Evolutionary conservation across 2,113 vertebrate genomes (phyloP).

Genomic region (Ifrita kowaldi): DNA sequence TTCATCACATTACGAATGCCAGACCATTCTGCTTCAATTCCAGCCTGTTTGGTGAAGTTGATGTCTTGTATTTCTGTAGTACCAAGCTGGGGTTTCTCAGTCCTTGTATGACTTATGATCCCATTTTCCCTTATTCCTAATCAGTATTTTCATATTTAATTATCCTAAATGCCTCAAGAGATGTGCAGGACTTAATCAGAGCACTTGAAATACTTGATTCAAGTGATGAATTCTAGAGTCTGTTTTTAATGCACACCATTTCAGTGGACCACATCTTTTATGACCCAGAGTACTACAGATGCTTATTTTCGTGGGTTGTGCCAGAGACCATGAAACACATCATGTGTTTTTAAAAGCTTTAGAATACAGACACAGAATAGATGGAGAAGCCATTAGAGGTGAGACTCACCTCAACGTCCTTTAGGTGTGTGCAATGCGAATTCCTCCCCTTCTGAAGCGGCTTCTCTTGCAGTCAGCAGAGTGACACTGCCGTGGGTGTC

Average conservation of each 20-base stretch:
- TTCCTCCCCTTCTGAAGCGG: not conserved
- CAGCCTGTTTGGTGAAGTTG: not conserved
- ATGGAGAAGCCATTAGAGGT: not conserved
- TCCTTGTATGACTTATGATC: slow-evolving; percentile 14
- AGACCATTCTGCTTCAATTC: slow-evolving; percentile 28
- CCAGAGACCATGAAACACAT: not conserved
- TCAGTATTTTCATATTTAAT: slow-evolving; percentile 41
- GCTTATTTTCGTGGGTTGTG: not conserved
- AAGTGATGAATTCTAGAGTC: not conserved
- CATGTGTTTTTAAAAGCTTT: not conserved
- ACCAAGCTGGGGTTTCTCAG: slow-evolving; percentile 1
- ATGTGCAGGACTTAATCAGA: not conserved
- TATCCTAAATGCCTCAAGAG: slow-evolving; percentile 35
- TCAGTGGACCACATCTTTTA: not conserved
- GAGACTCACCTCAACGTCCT: not conserved
- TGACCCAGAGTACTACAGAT: not conserved
- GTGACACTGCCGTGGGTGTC: too few species aligned
- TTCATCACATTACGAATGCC: slow-evolving; percentile 36
- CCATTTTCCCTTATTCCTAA: slow-evolving; percentile 31
- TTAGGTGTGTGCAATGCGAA: fast-evolving
- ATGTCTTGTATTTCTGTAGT: not conserved
- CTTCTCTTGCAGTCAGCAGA: not conserved
- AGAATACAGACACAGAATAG: not conserved
- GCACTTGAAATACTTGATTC: not conserved
- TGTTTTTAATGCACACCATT: not conserved